These are phyloP conservation scores for Psophia crepitans DNA, from an alignment of 2,113 vertebrate species.

Conservation along the genomic window DNA sequence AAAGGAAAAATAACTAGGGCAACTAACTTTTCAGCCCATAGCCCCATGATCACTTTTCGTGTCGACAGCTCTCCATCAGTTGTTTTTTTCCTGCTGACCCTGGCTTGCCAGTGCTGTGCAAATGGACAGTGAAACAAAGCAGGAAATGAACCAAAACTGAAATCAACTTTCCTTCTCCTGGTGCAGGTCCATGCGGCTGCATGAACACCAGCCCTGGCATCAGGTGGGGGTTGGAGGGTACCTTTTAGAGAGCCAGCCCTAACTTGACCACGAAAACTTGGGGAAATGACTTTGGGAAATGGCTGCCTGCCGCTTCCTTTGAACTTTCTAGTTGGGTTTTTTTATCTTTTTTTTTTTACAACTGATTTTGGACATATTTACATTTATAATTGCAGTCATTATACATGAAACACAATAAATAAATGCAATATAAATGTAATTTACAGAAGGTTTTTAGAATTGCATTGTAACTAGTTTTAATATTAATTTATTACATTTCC, in stretches of 20 bases:
- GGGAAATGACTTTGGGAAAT: not conserved
- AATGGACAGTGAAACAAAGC: not conserved
- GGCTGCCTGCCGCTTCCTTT: not conserved
- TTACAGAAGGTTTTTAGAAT: not conserved
- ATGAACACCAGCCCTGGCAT: not conserved
- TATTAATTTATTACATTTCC: constrained; percentile 56
- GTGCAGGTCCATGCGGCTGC: not conserved
- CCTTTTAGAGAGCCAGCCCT: not conserved
- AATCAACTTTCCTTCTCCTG: not conserved
- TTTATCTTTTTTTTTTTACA: not conserved
- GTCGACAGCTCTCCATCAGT: not conserved
- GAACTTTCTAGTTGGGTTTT: not conserved
- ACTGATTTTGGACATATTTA: not conserved
- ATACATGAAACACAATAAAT: not conserved
- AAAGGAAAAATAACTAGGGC: not conserved
- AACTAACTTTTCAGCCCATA: not conserved
- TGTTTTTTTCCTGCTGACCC: not conserved
- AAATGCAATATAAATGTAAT: constrained; percentile 62
- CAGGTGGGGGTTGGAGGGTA: not conserved
- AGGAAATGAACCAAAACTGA: not conserved
- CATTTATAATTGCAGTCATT: constrained; percentile 57
- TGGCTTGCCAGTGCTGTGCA: not conserved
- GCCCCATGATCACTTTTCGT: not conserved
- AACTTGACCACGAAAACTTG: not conserved
- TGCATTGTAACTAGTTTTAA: constrained; percentile 11